phyloP scores from a whole-genome alignment of 2,113 vertebrate species.

The Gopherus flavomarginatus region DNA sequence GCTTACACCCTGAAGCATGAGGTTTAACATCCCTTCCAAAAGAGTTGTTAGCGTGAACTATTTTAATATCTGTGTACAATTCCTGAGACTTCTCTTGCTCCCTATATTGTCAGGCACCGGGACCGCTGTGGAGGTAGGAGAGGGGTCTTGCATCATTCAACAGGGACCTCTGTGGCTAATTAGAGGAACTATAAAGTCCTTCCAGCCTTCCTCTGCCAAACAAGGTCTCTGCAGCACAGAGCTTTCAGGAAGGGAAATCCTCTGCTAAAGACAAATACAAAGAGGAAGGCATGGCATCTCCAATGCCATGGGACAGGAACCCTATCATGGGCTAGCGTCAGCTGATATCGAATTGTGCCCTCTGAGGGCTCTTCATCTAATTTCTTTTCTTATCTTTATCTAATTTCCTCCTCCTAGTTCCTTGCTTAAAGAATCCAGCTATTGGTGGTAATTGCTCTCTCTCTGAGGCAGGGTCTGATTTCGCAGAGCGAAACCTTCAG shows the following conservation, averaged over 20 bases:
- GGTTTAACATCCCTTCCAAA: background rate
- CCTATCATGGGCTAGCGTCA: background rate
- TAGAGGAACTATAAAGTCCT: background rate
- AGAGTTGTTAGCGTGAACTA: background rate
- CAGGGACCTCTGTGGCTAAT: background rate
- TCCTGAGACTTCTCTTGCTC: background rate
- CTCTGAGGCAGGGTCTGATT: conserved; percentile 54
- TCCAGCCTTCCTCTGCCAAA: background rate
- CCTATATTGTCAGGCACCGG: background rate
- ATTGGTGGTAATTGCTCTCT: background rate
- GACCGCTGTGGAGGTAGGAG: background rate
- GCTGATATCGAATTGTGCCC: background rate
- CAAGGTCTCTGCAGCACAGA: background rate
- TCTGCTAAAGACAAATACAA: conserved; percentile 35
- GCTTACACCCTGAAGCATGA: background rate
- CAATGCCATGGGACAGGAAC: background rate
- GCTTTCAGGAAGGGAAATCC: conserved; percentile 30
- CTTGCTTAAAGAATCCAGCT: conserved; percentile 20
- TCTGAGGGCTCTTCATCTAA: conserved; percentile 34
- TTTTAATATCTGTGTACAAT: background rate
- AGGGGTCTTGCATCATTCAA: background rate
- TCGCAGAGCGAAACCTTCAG: conserved; percentile 43
- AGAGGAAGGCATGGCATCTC: conserved; percentile 27
- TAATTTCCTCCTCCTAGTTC: background rate
- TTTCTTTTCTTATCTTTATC: conserved; percentile 53